Evolutionary conservation across 92 coral and sea anemone species (phyloP).

Genomic region (Blastomussa wellsi): DNA sequence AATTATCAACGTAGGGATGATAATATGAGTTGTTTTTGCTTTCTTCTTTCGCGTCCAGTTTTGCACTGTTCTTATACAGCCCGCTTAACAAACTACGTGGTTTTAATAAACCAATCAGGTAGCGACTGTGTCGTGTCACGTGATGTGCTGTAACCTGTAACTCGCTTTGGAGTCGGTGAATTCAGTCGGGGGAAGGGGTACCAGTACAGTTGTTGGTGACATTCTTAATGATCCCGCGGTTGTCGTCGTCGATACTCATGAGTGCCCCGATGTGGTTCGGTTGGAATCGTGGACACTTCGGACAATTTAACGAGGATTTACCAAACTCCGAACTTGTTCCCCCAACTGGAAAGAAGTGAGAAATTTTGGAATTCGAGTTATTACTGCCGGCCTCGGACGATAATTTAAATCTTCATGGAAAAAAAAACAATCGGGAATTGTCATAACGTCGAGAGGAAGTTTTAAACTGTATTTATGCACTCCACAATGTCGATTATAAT

Average conservation of each 20-base stretch:
- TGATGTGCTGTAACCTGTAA: background rate
- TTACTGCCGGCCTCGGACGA: background rate
- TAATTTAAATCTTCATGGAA: background rate
- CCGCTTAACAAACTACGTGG: constrained; percentile 9
- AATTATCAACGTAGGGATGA: background rate
- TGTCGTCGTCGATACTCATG: background rate
- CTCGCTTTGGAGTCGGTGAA: background rate
- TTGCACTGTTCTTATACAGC: background rate
- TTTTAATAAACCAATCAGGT: constrained; percentile 21
- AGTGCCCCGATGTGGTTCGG: background rate
- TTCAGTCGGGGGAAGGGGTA: background rate
- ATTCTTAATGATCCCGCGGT: background rate
- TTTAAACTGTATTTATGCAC: background rate
- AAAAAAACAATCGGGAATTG: background rate
- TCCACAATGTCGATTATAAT: background rate
- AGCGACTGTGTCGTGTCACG: constrained; percentile 34
- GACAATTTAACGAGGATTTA: background rate
- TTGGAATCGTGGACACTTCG: background rate
- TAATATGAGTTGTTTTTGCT: background rate
- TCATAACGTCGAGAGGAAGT: background rate
- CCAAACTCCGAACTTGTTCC: background rate
- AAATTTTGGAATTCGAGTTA: background rate
- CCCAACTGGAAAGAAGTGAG: background rate
- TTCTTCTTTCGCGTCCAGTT: background rate
- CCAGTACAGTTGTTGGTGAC: background rate